Conservation (phyloP, 2,888 invertebrate species). For the Ceraclea dissimilis region DNA sequence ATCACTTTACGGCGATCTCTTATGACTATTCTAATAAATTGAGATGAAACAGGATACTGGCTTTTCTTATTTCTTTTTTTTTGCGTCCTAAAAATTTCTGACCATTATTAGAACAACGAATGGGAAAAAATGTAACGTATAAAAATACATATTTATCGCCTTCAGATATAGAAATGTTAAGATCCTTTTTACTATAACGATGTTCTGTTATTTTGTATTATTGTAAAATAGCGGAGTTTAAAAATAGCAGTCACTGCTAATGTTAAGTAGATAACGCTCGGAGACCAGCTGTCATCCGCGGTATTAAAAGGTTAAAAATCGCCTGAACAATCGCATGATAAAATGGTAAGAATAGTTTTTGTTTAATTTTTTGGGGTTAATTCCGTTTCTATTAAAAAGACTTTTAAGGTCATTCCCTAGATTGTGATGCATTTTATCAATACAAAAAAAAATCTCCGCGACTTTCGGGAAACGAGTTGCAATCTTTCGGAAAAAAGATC, state of each 20-base stretch:
- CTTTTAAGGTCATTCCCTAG: too few species aligned
- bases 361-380: too few species aligned
- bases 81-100: background rate
- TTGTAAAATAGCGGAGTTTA: background rate
- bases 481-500: too few species aligned
- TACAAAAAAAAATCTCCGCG: too few species aligned
- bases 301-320: too few species aligned
- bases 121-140: background rate
- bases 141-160: background rate
- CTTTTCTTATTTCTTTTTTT: background rate
- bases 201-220: background rate
- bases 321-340: too few species aligned
- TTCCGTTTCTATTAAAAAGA: too few species aligned
- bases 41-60: background rate
- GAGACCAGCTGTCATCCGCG: too few species aligned
- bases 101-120: background rate
- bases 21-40: background rate
- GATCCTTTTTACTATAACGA: background rate
- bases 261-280: too few species aligned
- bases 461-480: too few species aligned
- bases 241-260: background rate
- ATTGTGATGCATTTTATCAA: too few species aligned
- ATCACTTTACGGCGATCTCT: background rate
- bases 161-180: background rate
- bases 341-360: too few species aligned